Evolutionary conservation across 2,113 vertebrate species (phyloP), one percentile per base, ranked within the genome.

Genomic region (Nematolebias whitei): DNA sequence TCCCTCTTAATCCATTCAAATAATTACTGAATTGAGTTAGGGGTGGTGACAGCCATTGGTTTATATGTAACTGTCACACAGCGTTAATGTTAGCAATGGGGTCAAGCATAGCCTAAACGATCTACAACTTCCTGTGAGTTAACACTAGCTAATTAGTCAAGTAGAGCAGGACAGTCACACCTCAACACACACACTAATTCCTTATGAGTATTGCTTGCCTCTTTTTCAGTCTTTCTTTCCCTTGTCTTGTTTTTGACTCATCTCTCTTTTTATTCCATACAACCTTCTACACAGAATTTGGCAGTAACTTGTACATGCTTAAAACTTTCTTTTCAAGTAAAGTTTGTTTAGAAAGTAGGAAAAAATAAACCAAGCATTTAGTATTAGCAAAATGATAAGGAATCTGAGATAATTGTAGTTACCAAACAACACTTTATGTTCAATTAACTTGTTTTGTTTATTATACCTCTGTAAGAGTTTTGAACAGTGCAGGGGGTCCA

Each of bases 101-200:
- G 90, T 89, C 88, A 88, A 86, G 86, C 79, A 29, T 71, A 78
- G 84, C 79, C 68, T 63, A 55, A 89, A 80, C 68, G 81, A 81
- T 85, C 83, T 74, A 68, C 75, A 78, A 83, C 85, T 83, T 84
- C 83, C 84, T 84, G 74, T 68, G 68, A 89, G 86, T 87, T 87
- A 85, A 87, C 82, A 84, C 73, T 81, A 86, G 82, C 80, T 90
- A 83, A 87, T 90, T 90, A 83, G 83, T 87, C 79, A 85, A 86
- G 84, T 85, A 59, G 83, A 86, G 83, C 82, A 84, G 84, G 78
- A 71, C 74, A 86, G 85, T 89, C 85, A 91, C 87, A 89, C 87
- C 84, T 90, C 87, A 83, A 76, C 79, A 87, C 85, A 82, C 87
- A 82, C 74, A 69, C 76, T 83, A 76, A 85, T 83, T 85, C 60